A percentile compares a stretch with the other conserved stretches of the same genome.
phyloP scores from a whole-genome alignment of 2,888 invertebrate species.

The Smittia sp. region DNA sequence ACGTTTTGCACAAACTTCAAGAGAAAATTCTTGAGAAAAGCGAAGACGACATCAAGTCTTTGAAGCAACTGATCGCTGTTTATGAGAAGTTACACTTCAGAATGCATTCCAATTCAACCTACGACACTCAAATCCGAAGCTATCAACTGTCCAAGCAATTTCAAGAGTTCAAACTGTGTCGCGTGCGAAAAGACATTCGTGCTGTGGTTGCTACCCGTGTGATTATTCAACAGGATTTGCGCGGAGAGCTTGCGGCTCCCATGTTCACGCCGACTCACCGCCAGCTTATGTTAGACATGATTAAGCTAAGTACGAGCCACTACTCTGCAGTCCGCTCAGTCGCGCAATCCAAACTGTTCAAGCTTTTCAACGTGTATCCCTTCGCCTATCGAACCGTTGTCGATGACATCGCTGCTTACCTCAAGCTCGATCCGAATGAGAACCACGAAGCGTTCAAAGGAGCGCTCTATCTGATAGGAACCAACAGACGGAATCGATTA shows the following conservation, averaged over 20 bases:
- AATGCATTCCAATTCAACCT: slow-evolving; percentile 45
- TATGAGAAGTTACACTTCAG: slow-evolving; percentile 45
- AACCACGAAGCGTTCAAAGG: slow-evolving; percentile 75
- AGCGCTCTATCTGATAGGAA: slow-evolving; percentile 62
- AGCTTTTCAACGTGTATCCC: slow-evolving; percentile 63
- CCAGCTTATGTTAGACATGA: slow-evolving; percentile 60
- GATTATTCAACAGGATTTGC: slow-evolving; percentile 63
- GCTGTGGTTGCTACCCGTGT: slow-evolving; percentile 65
- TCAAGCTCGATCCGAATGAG: slow-evolving; percentile 60
- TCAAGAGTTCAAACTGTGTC: slow-evolving; percentile 63
- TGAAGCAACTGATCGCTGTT: slow-evolving; percentile 59
- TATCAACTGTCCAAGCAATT: slow-evolving; percentile 63
- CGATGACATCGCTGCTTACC: slow-evolving; percentile 61
- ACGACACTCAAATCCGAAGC: slow-evolving; percentile 65
- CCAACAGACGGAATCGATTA: slow-evolving; percentile 60
- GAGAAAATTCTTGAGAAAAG: slow-evolving; percentile 62
- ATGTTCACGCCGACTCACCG: slow-evolving; percentile 62
- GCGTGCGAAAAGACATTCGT: slow-evolving; percentile 61
- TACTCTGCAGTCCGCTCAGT: slow-evolving; percentile 57
- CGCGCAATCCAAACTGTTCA: slow-evolving; percentile 66
- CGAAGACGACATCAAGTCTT: slow-evolving; percentile 77
- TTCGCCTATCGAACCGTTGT: slow-evolving; percentile 68
- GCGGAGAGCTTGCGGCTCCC: slow-evolving; percentile 53
- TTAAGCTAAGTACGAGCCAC: slow-evolving; percentile 44
- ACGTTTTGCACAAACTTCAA: slow-evolving; percentile 63